These are phyloP conservation scores for Pseudomyrmex concolor DNA, from an alignment of 1,140 invertebrate genomes.

Conservation along the genomic window DNA sequence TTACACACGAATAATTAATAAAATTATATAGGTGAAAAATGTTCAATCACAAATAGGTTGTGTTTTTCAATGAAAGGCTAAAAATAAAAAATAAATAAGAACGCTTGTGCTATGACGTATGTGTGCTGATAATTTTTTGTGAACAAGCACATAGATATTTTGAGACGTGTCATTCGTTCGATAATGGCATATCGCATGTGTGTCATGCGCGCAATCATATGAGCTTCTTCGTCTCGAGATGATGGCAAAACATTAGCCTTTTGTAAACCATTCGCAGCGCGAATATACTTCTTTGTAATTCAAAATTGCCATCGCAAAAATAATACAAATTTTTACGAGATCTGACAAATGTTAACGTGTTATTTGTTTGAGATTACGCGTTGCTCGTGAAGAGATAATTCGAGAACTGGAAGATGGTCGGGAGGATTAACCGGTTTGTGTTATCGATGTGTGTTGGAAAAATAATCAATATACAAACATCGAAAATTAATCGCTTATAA, in stretches of 20 bases:
- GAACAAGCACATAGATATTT: conserved; percentile 2
- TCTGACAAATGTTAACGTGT: too few species aligned
- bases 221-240: background rate
- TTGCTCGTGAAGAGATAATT: too few species aligned
- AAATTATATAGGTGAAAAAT: background rate
- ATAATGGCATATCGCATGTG: conserved; percentile 8
- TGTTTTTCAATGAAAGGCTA: background rate
- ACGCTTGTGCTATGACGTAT: conserved; percentile 1
- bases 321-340: too few species aligned
- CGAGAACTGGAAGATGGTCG: too few species aligned
- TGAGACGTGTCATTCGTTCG: background rate
- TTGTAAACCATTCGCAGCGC: too few species aligned
- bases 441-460: background rate
- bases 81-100: conserved; percentile 5
- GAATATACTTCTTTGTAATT: background rate
- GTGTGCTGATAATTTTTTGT: background rate
- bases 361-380: too few species aligned
- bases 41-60: background rate
- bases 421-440: background rate
- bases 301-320: background rate
- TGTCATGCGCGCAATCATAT: background rate
- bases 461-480: background rate
- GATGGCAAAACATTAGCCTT: background rate
- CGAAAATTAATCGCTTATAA: too few species aligned
- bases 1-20: conserved; percentile 23